Evolutionary conservation across 1,140 invertebrate species (phyloP).

Genomic region (Phymorhynchus buccinoides): DNA sequence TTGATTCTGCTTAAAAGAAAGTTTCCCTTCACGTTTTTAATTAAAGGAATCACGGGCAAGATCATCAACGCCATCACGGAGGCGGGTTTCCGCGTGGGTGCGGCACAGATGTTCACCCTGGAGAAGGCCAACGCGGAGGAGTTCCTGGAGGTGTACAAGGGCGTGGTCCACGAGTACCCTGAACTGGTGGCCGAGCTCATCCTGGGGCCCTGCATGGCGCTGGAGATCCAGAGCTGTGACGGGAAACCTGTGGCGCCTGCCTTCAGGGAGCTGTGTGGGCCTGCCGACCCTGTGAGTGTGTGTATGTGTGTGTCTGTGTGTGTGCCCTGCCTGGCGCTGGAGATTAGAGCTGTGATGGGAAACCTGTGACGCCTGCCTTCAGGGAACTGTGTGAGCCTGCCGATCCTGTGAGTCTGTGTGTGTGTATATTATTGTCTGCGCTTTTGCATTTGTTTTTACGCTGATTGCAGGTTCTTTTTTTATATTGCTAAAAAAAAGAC

Average conservation of each 20-base stretch:
- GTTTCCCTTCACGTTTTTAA: not conserved
- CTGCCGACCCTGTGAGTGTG: constrained; percentile 85
- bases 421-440: too few species aligned
- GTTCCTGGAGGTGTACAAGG: constrained; percentile 93
- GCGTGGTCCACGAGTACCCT: constrained; percentile 68
- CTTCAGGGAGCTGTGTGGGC: constrained; percentile 90
- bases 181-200: constrained; percentile 85
- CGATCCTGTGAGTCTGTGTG: constrained; percentile 90
- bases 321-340: constrained; percentile 86
- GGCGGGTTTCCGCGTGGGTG: constrained; percentile 84
- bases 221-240: constrained; percentile 85
- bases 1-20: not conserved
- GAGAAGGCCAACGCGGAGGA: constrained; percentile 87
- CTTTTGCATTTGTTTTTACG: too few species aligned
- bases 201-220: constrained; percentile 86
- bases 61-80: constrained; percentile 84
- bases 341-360: constrained; percentile 81
- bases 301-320: not conserved
- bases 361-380: constrained; percentile 78
- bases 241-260: constrained; percentile 71
- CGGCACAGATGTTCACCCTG: constrained; percentile 81
- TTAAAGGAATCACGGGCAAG: constrained; percentile 78
- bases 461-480: too few species aligned
- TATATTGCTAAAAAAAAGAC: too few species aligned
- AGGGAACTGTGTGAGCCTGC: constrained; percentile 88